Evolutionary conservation across 2,888 invertebrate genomes (phyloP), one percentile per base, ranked within the genome.

Genomic region (Spilosoma lubricipeda): DNA sequence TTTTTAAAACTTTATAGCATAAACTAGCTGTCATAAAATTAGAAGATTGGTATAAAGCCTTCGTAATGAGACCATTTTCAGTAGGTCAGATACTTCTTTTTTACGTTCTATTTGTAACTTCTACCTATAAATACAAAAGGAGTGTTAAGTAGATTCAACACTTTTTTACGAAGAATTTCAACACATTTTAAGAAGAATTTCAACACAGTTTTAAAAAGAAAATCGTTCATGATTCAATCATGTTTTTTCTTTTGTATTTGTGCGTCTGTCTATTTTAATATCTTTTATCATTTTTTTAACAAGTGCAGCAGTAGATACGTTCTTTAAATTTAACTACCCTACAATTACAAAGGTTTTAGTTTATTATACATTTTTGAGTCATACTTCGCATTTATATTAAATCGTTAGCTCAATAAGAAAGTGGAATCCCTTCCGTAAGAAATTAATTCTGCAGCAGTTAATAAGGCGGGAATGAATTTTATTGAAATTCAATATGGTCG

Each of bases 401-500:
- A 69, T 30, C 39, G 3, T 33, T 7, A 48, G 39, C 11, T 56
- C 39, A 20, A 66, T 33, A 67, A 65, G n/a, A 33, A 45, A 42
- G 45, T 13, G 3, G 56, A 67, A 30, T 66, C 36, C 52, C 39
- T 56, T 71, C 20, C 65, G 65, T 69, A 73, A 56, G 5, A 73
- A 77, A 73, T 66, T 64, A 75, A 77, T 77, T 77, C 72, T 65
- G 33, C 45, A 71, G 52, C 75, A 72, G 75, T 77, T 74, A 80
- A 74, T 76, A 76, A 81, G 67, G 66, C 72, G 64, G 66, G 76
- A 73, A 48, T 72, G 72, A 81, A 77, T 78, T 80, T 75, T 70
- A 77, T 78, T 77, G 77, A 76, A 80, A 82, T 84, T 84, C 65
- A 82, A 82, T 81, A 83, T 84, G 74, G 75, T 77, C 78, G 59